Percentiles rank a stretch among this genome's conserved stretches.
Evolutionary conservation across 2,888 invertebrate genomes (phyloP).

Genomic region (Drosophila prostipennis): DNA sequence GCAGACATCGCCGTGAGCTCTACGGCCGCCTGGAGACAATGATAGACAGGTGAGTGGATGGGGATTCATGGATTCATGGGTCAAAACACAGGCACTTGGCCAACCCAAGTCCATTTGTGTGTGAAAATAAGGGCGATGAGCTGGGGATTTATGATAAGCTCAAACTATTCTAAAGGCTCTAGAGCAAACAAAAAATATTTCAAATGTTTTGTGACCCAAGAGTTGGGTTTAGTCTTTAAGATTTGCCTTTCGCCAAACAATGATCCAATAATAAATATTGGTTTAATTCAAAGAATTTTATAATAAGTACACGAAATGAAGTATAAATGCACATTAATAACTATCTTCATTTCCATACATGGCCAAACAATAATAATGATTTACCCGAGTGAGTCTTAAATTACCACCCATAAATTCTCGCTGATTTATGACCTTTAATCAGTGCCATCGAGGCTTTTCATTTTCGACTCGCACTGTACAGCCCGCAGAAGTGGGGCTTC

Average conservation of each 20-base stretch:
- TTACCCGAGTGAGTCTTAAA: neutral
- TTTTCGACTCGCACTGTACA: slow-evolving; percentile 13
- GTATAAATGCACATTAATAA: too few relatives aligned
- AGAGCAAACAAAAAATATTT: neutral
- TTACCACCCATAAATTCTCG: neutral
- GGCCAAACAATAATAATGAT: too few relatives aligned
- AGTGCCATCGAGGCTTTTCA: slow-evolving; percentile 2
- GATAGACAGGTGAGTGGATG: slow-evolving; percentile 87
- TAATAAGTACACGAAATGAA: too few relatives aligned
- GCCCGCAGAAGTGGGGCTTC: neutral
- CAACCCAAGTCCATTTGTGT: slow-evolving; percentile 7
- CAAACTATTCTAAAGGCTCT: neutral
- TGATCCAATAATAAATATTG: too few relatives aligned
- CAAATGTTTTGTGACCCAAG: neutral
- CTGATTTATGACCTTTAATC: slow-evolving; percentile 2
- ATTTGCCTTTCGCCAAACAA: neutral
- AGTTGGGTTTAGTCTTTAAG: neutral
- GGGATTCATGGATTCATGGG: slow-evolving; percentile 3
- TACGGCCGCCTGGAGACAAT: slow-evolving; percentile 89
- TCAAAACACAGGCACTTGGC: slow-evolving; percentile 25
- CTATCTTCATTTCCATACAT: too few relatives aligned
- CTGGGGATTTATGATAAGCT: neutral
- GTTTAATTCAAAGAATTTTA: too few relatives aligned
- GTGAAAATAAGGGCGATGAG: slow-evolving; percentile 12
- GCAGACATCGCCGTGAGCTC: slow-evolving; percentile 88